Conservation (phyloP, 2,113 vertebrate genomes). For the Ardeotis arabs region DNA sequence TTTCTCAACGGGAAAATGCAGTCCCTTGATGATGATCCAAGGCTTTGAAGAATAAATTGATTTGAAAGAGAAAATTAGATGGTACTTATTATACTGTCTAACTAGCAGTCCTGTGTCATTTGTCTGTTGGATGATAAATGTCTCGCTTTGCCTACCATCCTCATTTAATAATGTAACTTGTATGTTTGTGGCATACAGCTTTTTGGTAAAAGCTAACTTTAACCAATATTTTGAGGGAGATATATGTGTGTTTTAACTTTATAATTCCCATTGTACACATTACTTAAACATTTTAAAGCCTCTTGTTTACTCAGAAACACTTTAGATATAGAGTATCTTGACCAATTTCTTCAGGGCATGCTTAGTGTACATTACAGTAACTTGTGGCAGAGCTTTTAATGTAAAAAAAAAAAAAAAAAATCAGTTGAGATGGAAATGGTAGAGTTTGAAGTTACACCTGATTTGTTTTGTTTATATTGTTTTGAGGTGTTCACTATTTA, state of each 20-base stretch:
- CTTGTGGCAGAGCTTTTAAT: background rate
- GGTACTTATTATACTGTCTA: slow-evolving; percentile 80
- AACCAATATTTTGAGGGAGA: background rate
- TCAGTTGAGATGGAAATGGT: background rate
- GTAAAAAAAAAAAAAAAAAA: background rate
- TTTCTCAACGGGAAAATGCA: slow-evolving; percentile 75
- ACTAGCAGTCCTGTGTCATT: slow-evolving; percentile 76
- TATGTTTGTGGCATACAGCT: background rate
- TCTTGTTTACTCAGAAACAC: background rate
- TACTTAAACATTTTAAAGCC: background rate
- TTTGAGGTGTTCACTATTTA: background rate
- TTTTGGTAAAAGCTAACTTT: slow-evolving; percentile 52
- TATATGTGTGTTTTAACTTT: background rate
- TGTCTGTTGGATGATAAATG: slow-evolving; percentile 79
- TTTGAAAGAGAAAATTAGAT: slow-evolving; percentile 84
- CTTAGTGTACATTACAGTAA: background rate
- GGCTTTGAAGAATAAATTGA: slow-evolving; percentile 83
- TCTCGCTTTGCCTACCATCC: slow-evolving; percentile 68
- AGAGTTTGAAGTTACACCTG: background rate
- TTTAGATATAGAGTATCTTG: background rate
- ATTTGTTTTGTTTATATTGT: background rate
- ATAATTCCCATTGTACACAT: background rate
- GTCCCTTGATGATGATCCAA: slow-evolving; percentile 76
- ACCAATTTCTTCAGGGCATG: background rate
- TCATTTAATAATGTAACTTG: slow-evolving; percentile 70